Conservation (phyloP, 2,888 invertebrate genomes). For the Melanargia galathea region DNA sequence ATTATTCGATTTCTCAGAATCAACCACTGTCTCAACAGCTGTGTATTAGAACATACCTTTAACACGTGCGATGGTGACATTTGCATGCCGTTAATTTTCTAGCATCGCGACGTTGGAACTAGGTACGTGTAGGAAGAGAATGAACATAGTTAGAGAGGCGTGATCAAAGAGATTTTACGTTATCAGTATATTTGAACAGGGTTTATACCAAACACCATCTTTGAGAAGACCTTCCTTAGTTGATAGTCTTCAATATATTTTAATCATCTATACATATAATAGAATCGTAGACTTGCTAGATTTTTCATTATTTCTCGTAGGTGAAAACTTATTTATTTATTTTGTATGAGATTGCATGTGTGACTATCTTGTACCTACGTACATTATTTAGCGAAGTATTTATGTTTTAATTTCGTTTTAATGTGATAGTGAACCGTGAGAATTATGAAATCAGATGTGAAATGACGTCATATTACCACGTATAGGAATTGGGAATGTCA, state of each 20-base stretch:
- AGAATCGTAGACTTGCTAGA: too few relatives aligned
- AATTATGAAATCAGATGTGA: too few relatives aligned
- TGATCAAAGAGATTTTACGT: slow-evolving; percentile 13
- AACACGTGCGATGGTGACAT: slow-evolving; percentile 66
- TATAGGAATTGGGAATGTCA: background rate
- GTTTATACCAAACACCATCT: background rate
- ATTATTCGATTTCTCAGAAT: too few relatives aligned
- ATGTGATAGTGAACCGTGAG: too few relatives aligned
- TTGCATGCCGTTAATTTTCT: slow-evolving; percentile 71
- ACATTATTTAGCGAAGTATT: too few relatives aligned
- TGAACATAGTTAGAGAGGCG: slow-evolving; percentile 9
- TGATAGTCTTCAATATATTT: too few relatives aligned
- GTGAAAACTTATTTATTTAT: background rate
- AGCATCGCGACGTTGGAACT: slow-evolving; percentile 43
- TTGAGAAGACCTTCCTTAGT: too few relatives aligned
- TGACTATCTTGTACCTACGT: background rate
- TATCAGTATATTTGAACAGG: background rate
- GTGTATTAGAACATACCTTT: slow-evolving; percentile 19
- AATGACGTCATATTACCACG: background rate
- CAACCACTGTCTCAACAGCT: background rate
- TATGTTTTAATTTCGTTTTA: too few relatives aligned
- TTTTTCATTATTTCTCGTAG: too few relatives aligned
- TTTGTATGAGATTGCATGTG: background rate
- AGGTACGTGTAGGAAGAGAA: slow-evolving; percentile 30
- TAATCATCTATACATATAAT: too few relatives aligned